These are phyloP conservation scores for Xiphydria camelus DNA, from an alignment of 2,888 invertebrate species.

Conservation along the genomic window DNA sequence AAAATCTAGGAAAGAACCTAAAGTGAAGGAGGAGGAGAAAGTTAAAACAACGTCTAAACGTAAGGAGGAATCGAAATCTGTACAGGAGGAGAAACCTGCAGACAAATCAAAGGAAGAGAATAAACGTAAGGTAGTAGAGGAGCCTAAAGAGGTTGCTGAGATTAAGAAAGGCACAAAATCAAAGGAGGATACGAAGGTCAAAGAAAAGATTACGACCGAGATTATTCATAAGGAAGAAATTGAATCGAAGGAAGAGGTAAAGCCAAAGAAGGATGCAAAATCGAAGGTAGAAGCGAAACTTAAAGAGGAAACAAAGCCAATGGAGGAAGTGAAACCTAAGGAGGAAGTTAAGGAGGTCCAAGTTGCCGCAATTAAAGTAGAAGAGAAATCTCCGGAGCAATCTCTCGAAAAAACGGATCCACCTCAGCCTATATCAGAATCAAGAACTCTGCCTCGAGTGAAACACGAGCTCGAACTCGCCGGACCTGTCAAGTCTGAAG, in stretches of 20 bases:
- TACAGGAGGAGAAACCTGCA: too few relatives aligned
- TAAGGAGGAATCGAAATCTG: conserved; percentile 1
- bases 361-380: conserved; percentile 6
- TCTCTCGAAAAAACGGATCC: too few relatives aligned
- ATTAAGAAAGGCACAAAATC: conserved; percentile 3
- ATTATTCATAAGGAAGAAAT: conserved; percentile 1
- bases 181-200: not conserved
- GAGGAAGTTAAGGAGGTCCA: not conserved
- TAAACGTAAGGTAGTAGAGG: not conserved
- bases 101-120: not conserved
- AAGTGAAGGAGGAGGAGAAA: conserved; percentile 1
- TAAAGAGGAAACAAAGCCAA: conserved; percentile 6
- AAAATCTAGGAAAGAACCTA: not conserved
- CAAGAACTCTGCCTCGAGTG: too few relatives aligned
- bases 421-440: not conserved
- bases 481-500: conserved; percentile 2
- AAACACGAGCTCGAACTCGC: not conserved
- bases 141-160: conserved; percentile 2
- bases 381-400: conserved; percentile 4
- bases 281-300: too few relatives aligned
- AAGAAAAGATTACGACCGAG: not conserved
- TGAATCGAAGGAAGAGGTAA: conserved; percentile 5
- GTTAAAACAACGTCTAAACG: conserved; percentile 2
- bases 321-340: conserved; percentile 11
- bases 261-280: conserved; percentile 14